Evolutionary conservation across 2,113 vertebrate species (phyloP).

Genomic region (Conger conger): DNA sequence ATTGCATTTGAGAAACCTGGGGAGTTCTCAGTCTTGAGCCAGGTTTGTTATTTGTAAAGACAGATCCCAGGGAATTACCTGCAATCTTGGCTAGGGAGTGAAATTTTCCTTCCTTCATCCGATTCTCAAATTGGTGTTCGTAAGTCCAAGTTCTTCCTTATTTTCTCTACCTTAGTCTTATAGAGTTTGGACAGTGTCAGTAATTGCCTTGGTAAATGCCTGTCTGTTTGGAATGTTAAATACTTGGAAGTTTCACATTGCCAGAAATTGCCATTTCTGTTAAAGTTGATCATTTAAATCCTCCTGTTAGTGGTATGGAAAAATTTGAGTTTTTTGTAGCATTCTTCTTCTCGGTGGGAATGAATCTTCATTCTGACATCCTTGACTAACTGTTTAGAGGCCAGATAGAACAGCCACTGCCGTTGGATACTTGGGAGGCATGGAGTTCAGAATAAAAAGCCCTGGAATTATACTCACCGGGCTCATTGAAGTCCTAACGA

Average conservation of each 20-base stretch:
- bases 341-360: no score
- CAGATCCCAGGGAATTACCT: slow-evolving; percentile 9
- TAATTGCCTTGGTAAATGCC: slow-evolving; percentile 3
- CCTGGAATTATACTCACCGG: no score
- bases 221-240: not conserved
- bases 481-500: no score
- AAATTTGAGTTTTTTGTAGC: no score
- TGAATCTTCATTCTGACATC: no score
- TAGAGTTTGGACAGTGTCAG: not conserved
- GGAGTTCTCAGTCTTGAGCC: slow-evolving; percentile 30
- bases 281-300: not conserved
- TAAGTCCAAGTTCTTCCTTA: slow-evolving; percentile 16
- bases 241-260: slow-evolving; percentile 34
- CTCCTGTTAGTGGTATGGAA: no score
- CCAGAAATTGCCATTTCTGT: not conserved
- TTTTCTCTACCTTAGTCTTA: slow-evolving; percentile 5
- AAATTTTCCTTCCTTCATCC: not conserved
- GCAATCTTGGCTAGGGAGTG: not conserved
- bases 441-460: no score
- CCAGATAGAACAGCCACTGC: no score
- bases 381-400: no score
- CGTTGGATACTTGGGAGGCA: no score
- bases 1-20: not conserved
- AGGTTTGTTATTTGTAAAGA: slow-evolving; percentile 24
- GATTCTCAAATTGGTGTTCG: slow-evolving; percentile 14